These are phyloP conservation scores for Gonatopus flavifemur DNA, from an alignment of 1,140 invertebrate genomes.

Conservation along the genomic window DNA sequence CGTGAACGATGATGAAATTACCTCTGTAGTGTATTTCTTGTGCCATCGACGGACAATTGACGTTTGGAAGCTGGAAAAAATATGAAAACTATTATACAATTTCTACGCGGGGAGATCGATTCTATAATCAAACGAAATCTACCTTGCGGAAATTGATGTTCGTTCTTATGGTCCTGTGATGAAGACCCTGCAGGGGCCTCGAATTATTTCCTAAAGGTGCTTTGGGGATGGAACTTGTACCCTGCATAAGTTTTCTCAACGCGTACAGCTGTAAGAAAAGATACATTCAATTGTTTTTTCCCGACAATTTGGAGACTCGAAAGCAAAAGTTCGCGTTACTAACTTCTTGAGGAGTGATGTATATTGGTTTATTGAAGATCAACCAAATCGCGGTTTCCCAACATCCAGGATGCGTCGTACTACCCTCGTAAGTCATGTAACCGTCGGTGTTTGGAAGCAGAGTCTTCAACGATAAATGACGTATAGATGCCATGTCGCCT, in stretches of 20 bases:
- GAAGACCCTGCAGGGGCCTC: constrained; percentile 83
- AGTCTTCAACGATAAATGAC: constrained; percentile 78
- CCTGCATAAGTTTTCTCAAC: constrained; percentile 84
- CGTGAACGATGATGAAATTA: too few relatives aligned
- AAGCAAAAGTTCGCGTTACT: constrained; percentile 31
- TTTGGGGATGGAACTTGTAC: constrained; percentile 78
- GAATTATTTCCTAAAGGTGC: constrained; percentile 93
- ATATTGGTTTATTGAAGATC: constrained; percentile 94
- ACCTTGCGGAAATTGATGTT: constrained; percentile 93
- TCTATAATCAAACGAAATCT: constrained; percentile 24
- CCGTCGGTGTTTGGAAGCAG: constrained; percentile 85
- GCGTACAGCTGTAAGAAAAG: constrained; percentile 73
- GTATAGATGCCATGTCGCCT: constrained; percentile 79
- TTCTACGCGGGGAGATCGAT: not conserved
- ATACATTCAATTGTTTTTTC: constrained; percentile 4
- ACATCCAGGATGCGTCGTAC: constrained; percentile 90
- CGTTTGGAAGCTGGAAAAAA: constrained; percentile 58
- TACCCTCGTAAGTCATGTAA: constrained; percentile 98
- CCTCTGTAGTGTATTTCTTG: constrained; percentile 73
- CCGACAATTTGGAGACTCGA: constrained; percentile 10
- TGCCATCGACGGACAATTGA: constrained; percentile 70
- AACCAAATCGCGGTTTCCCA: constrained; percentile 95
- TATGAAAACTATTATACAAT: not conserved
- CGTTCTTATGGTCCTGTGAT: constrained; percentile 90
- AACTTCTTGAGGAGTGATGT: constrained; percentile 90